phyloP scores from a whole-genome alignment of 2,113 vertebrate genomes.

The Scomber scombrus region DNA sequence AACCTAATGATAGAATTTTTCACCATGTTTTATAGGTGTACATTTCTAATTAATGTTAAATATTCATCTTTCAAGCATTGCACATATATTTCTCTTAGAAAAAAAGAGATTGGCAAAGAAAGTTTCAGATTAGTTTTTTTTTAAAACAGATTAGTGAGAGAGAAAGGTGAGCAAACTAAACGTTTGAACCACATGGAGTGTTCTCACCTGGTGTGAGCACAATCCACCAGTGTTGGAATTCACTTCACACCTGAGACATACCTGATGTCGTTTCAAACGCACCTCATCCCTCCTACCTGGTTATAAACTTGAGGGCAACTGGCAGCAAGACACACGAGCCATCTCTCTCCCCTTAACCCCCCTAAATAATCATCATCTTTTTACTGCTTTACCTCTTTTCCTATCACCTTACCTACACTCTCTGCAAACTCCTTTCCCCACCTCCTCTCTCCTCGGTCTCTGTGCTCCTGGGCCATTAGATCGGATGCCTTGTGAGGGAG shows the following conservation, averaged over 20 bases:
- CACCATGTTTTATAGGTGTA: not conserved
- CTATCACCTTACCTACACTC: not conserved
- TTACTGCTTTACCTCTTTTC: constrained; percentile 1
- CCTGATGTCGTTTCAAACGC: constrained; percentile 41
- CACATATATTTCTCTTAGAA: not conserved
- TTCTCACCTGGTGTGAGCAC: constrained; percentile 34
- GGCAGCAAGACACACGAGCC: constrained; percentile 26
- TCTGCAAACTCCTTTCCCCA: not conserved
- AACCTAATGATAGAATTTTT: not conserved
- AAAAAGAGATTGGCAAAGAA: not conserved
- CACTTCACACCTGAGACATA: constrained; percentile 61
- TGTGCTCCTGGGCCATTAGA: constrained; percentile 39
- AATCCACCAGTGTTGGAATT: constrained; percentile 45
- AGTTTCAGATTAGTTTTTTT: not conserved
- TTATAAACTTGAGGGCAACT: constrained; percentile 46
- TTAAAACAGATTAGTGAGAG: constrained; percentile 8
- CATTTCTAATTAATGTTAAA: not conserved
- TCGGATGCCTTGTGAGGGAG: constrained; percentile 43
- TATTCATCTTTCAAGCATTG: not conserved
- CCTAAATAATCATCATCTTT: constrained; percentile 17
- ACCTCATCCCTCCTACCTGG: constrained; percentile 22
- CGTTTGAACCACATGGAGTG: constrained; percentile 19
- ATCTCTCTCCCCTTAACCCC: constrained; percentile 28
- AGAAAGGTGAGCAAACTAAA: constrained; percentile 28
- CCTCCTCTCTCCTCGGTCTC: not conserved